Evolutionary conservation across 2,113 vertebrate species (phyloP).

Genomic region (Cynocephalus volans): DNA sequence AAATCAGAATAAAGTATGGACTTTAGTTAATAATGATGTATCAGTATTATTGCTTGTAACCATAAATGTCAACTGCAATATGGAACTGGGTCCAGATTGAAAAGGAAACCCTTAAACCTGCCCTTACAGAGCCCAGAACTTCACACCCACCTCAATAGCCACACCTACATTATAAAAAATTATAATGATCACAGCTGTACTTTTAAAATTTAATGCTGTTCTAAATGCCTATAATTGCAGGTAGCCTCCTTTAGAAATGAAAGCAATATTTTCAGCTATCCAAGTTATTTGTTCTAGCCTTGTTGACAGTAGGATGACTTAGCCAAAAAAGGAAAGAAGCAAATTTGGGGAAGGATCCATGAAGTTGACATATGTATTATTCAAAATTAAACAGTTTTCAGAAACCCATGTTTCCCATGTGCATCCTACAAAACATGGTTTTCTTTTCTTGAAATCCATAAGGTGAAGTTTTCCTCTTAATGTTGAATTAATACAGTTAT

Average conservation of each 20-base stretch:
- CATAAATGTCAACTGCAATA: neutral
- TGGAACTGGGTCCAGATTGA: neutral
- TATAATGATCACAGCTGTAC: neutral
- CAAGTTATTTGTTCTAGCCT: slow-evolving; percentile 42
- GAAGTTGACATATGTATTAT: neutral
- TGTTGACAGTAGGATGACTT: slow-evolving; percentile 7
- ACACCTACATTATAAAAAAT: neutral
- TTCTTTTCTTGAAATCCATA: slow-evolving; percentile 23
- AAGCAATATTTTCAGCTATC: neutral
- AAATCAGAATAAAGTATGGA: neutral
- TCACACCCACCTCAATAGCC: neutral
- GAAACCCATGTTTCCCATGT: neutral
- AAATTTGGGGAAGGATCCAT: neutral
- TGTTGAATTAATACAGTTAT: slow-evolving; percentile 24
- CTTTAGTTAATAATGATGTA: neutral
- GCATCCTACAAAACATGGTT: neutral
- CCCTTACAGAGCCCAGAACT: neutral
- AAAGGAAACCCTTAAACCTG: neutral
- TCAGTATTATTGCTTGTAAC: neutral
- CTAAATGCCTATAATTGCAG: slow-evolving; percentile 35
- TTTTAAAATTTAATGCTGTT: slow-evolving; percentile 23
- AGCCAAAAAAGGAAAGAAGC: neutral
- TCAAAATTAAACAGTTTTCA: slow-evolving; percentile 29
- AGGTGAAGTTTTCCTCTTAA: neutral
- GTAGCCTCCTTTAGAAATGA: slow-evolving; percentile 13